Conservation (phyloP, 2,797 vertebrate genomes). For the Acestrorhynchus altus region DNA sequence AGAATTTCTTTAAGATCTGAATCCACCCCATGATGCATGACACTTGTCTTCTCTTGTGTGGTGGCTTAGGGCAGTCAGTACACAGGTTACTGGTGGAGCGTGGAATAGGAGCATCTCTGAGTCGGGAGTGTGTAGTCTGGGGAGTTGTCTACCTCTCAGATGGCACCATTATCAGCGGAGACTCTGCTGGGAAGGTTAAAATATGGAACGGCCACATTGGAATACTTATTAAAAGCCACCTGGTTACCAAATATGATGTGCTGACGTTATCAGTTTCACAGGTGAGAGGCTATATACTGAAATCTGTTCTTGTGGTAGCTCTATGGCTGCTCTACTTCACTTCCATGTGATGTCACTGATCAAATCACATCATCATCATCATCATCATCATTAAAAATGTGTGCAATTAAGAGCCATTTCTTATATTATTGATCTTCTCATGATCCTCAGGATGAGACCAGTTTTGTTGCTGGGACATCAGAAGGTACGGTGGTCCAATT, state of each 20-base stretch:
- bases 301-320: background rate
- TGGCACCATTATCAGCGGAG: slow-evolving; percentile 83
- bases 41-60: background rate
- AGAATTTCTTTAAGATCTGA: too few relatives aligned
- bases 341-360: background rate
- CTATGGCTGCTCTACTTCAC: background rate
- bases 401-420: too few relatives aligned
- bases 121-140: slow-evolving; percentile 87
- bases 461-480: slow-evolving; percentile 88
- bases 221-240: slow-evolving; percentile 81
- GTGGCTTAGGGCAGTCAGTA: slow-evolving; percentile 76
- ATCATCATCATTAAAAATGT: too few relatives aligned
- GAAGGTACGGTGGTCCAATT: slow-evolving; percentile 89
- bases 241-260: slow-evolving; percentile 83
- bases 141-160: slow-evolving; percentile 83
- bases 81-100: slow-evolving; percentile 86
- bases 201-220: slow-evolving; percentile 89
- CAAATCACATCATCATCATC: too few relatives aligned
- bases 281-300: slow-evolving; percentile 68
- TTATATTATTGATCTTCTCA: too few relatives aligned
- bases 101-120: slow-evolving; percentile 62
- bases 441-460: slow-evolving; percentile 83
- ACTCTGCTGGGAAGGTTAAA: slow-evolving; percentile 91
- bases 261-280: slow-evolving; percentile 82
- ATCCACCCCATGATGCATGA: too few relatives aligned